Conservation (phyloP, 2,797 vertebrate species). For the Phylloscopus collybita region DNA sequence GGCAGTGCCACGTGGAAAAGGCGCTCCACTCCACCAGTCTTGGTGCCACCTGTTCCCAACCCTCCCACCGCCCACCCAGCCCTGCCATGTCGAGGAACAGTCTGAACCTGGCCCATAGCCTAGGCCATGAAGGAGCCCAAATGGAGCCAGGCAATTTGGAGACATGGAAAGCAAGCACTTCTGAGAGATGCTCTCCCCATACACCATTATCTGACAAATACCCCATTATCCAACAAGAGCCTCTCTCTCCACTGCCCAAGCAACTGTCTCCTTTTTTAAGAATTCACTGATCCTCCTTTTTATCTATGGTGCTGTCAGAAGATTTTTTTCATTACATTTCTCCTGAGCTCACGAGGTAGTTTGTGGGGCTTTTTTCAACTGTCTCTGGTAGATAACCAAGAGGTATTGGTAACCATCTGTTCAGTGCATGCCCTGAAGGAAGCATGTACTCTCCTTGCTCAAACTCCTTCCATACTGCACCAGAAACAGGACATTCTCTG, state of each 20-base stretch:
- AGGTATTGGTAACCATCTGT: not conserved
- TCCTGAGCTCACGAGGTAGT: not conserved
- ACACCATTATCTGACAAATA: not conserved
- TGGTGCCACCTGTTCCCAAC: slow-evolving; percentile 5
- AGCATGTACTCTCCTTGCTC: not conserved
- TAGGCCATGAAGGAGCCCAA: not conserved
- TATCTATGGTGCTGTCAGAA: not conserved
- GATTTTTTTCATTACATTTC: not conserved
- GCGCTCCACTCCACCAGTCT: not conserved
- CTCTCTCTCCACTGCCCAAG: not conserved
- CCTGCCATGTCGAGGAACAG: not conserved
- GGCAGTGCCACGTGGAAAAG: not conserved
- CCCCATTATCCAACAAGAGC: not conserved
- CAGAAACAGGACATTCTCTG: not conserved
- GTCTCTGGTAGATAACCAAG: not conserved
- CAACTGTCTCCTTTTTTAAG: not conserved
- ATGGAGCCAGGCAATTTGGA: slow-evolving; percentile 22
- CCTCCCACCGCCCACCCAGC: not conserved
- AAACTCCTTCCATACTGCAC: not conserved
- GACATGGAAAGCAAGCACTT: not conserved
- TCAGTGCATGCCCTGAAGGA: not conserved
- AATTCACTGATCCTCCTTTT: not conserved
- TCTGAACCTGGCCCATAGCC: slow-evolving; percentile 52
- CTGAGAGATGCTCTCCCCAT: not conserved
- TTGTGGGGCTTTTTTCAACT: not conserved